Conservation (phyloP, 1,140 invertebrate species). For the Wasmannia auropunctata region DNA sequence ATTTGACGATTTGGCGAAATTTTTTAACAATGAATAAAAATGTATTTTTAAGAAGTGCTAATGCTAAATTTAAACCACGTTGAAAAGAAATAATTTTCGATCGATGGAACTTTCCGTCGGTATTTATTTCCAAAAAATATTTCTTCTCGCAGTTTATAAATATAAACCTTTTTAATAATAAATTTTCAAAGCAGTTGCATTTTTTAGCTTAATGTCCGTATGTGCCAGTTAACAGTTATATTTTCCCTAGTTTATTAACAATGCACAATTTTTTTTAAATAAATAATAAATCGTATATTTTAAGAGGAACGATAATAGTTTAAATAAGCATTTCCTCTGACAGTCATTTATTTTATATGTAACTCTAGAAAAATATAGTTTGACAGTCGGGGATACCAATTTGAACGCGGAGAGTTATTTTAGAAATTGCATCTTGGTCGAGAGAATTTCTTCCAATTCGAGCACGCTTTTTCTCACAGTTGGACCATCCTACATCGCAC, state of each 20-base stretch:
- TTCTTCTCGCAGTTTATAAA: not conserved
- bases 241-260: not conserved
- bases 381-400: not conserved
- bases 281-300: not conserved
- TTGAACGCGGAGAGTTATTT: not conserved
- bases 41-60: not conserved
- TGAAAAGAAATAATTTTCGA: not conserved
- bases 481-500: constrained; percentile 91
- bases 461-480: constrained; percentile 85
- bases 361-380: not conserved
- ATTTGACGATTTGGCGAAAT: not conserved
- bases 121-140: not conserved
- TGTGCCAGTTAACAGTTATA: not conserved
- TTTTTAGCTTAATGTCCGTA: not conserved
- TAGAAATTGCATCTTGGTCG: not conserved
- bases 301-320: not conserved
- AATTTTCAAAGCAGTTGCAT: not conserved
- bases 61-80: not conserved
- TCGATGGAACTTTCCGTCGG: not conserved
- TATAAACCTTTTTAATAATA: not conserved
- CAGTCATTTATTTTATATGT: not conserved
- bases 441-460: not conserved
- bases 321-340: not conserved
- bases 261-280: not conserved
- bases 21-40: not conserved